Base-by-base conservation (phyloP, 2,797 vertebrate species). In the Stomatorhinus walkeri region DNA sequence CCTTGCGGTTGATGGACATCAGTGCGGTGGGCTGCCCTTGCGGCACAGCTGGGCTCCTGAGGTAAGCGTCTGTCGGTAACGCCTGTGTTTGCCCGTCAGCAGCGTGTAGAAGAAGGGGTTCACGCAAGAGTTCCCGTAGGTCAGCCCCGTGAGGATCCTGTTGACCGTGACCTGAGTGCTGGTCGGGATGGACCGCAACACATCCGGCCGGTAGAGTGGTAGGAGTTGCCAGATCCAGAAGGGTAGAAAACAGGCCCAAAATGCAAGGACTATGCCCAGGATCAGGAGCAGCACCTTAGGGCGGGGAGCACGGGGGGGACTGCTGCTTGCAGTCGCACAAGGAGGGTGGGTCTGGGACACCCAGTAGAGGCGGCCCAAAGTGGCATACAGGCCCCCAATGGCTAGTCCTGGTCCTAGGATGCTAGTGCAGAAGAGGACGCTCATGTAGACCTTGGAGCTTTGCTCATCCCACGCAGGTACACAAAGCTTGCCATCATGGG, bases 221-320 rank as follows among this genome's bases (percentile, higher is more conserved):
- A 97, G 93, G 89, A 97, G 94, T 92, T 97, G 97, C 97, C 97
- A 97, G 89, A 97, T 91, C 97, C 97, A 97, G 92, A 97, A 97
- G 9, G 97, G 97, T 2, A 97, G 95, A 90, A 97, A 97, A 90
- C 97, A 97, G 64, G 96, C 96, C 97, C 97, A 97, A 90, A 97
- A 97, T 19, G 96, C 93, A 87, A 97, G 92, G 10, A 97, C 97
- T 9, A 97, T 97, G 22, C 96, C 94, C 24, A 97, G 93, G 84
- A 97, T 97, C 89, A 97, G 95, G 9, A 96, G 94, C 90, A 97
- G 93, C 19, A 97, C 96, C 91, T 96, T 96, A 76, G 96, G 96
- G 90, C 95, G 96, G 22, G 96, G 97, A 3, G 96, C 94, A 0
- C 96, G 94, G 1, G 95, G 93, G 14, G 96, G 91, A 87, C 94